Conservation (phyloP, 2,113 vertebrate genomes). For the Phalacrocorax pelagicus region DNA sequence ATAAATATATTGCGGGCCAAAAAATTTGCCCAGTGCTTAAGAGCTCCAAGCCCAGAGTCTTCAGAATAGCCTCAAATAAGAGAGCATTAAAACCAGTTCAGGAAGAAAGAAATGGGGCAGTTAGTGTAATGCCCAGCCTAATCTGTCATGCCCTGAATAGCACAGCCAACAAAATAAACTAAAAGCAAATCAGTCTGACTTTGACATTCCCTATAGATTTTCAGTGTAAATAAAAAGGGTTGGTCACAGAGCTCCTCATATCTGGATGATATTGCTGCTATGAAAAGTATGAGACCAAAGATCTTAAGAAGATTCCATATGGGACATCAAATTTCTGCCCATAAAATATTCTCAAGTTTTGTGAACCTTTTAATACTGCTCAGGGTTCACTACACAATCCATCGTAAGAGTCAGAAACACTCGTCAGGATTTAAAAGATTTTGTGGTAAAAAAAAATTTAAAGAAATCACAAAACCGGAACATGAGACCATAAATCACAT, state of each 20-base stretch:
- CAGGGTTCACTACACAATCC: not conserved
- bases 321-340: not conserved
- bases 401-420: not conserved
- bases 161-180: not conserved
- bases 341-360: not conserved
- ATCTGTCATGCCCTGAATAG: not conserved
- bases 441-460: not conserved
- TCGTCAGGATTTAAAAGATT: not conserved
- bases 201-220: not conserved
- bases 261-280: not conserved
- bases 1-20: not conserved
- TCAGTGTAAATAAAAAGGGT: not conserved
- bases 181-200: not conserved
- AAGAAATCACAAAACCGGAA: not conserved
- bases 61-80: not conserved
- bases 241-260: not conserved
- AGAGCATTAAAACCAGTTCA: not conserved
- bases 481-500: not conserved
- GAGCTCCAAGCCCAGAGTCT: not conserved
- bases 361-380: not conserved
- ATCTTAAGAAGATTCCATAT: not conserved
- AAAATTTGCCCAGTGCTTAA: not conserved
- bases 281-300: not conserved
- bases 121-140: not conserved
- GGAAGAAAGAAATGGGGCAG: not conserved